A percentile compares a stretch with the other conserved stretches of the same genome.
Conservation (phyloP, 2,113 vertebrate genomes). For the Grus americana region DNA sequence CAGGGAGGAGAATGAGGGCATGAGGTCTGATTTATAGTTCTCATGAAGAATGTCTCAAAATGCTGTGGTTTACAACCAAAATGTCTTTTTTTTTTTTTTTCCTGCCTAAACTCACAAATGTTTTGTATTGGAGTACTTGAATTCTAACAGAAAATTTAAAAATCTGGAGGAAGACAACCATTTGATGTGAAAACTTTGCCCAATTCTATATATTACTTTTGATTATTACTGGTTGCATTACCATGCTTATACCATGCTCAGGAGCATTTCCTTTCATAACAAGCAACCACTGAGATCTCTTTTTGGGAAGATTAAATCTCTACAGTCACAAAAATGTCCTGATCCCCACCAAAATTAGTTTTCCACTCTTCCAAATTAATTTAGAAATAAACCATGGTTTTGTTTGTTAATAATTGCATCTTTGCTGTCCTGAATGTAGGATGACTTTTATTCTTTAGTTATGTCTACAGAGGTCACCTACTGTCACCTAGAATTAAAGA, state of each 20-base stretch:
- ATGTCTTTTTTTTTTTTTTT: too few relatives aligned
- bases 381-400: background rate
- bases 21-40: background rate
- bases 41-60: background rate
- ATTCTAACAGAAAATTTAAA: background rate
- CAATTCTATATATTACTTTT: background rate
- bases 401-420: background rate
- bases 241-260: background rate
- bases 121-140: background rate
- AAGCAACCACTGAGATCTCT: background rate
- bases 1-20: background rate
- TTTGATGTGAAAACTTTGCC: background rate
- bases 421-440: background rate
- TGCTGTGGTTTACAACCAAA: background rate
- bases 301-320: background rate
- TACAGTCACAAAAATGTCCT: background rate
- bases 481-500: slow-evolving; percentile 56
- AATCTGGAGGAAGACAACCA: background rate
- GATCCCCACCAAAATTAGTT: background rate
- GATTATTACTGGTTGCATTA: background rate
- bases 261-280: background rate
- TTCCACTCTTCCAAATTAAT: background rate
- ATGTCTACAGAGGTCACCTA: slow-evolving; percentile 52
- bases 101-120: background rate
- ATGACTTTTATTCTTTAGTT: slow-evolving; percentile 13